Evolutionary conservation across 1,140 invertebrate species (phyloP), one percentile per base, ranked within the genome.

Genomic region (Procambarus clarkii): DNA sequence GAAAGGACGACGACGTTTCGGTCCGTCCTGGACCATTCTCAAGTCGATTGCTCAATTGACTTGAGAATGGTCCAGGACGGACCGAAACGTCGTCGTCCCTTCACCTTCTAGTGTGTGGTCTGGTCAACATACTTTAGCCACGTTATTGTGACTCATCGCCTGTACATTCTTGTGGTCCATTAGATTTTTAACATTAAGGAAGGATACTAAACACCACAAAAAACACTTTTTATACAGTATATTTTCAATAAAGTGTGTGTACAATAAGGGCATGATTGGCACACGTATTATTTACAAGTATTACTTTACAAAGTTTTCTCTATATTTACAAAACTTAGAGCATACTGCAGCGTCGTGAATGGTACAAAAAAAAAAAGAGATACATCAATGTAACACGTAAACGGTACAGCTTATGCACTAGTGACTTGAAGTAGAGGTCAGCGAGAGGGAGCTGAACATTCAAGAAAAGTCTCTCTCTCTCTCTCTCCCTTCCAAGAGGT

Each of bases 261-360:
- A 48, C 46, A 86, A 76, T 78, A 44, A 58, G n/a, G 58, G 2
- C 21, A 78, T 86, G 46, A 50, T 86, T 86, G 85, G 85, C 85
- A 86, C 85, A 78, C 85, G 4, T 78, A 60, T 54, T 78, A 86
- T 86, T 48, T 86, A 86, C 85, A 86, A 7, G 24, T 71, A 24
- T 7, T 71, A 71, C 21, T 71, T 54, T 71, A 71, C 69, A 71
- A 21, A 3, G 60, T 64, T 64, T 18, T 64, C 13, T 64, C 3
- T 24, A 5, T 71, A 71, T 71, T n/a, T 71, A 71, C 69, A 71
- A 15, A 71, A 71, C 24, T 71, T 24, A 71, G n/a, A 71, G 24
- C 69, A 21, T 71, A 64, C 5, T 64, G 3, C 60, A 64, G 11
- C 60, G 60, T 3, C 3, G 60, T 64, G 5, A 13, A 21, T 64